Evolutionary conservation across 2,888 invertebrate species (phyloP), one percentile per base, ranked within the genome.

Genomic region (Drosophila austrosaltans): DNA sequence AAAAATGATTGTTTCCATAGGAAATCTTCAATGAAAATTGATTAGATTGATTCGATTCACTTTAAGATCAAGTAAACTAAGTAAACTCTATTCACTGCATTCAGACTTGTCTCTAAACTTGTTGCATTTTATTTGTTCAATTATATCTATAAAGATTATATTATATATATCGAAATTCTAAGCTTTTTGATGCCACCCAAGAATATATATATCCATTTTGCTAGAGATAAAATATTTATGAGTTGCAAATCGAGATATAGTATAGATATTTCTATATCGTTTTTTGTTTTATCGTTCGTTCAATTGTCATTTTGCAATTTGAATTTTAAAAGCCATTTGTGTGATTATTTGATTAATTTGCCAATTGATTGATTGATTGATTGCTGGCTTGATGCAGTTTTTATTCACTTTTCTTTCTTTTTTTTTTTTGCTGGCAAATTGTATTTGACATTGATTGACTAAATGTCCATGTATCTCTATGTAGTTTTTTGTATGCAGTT

Each of bases 401-500:
- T 73, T 72, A 86, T 73, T 8, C 64, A 72, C 71, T 66, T 69
- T 16, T 16, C 16, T 16, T 16, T 0, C 0, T 16, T 16, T 16
- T 16, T 16, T 16, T 16, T 16, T 16, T 16, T 61, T 2, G 63
- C 68, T 12, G 12, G 25, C 48, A 48, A 48, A 48, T 48, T 48
- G 20, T 25, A 48, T 48, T 48, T 48, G 48, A 12, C 12, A 62
- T 63, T 78, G 78, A 69, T 69, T 73, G 66, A 68, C 78, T 60
- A 53, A 69, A 69, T 63, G 53, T 57, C n/a, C 63, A 53, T 53
- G 44, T 69, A 63, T 44, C 60, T 57, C 25, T 32, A 54, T 48
- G 36, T 42, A 63, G 28, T 57, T 44, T 58, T 81, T 82, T 48
- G 69, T 58, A 73, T 83, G 82, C 85, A 87, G 69, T 77, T 84